Evolutionary conservation across 2,888 invertebrate genomes (phyloP).

Genomic region (Taenaris catops): DNA sequence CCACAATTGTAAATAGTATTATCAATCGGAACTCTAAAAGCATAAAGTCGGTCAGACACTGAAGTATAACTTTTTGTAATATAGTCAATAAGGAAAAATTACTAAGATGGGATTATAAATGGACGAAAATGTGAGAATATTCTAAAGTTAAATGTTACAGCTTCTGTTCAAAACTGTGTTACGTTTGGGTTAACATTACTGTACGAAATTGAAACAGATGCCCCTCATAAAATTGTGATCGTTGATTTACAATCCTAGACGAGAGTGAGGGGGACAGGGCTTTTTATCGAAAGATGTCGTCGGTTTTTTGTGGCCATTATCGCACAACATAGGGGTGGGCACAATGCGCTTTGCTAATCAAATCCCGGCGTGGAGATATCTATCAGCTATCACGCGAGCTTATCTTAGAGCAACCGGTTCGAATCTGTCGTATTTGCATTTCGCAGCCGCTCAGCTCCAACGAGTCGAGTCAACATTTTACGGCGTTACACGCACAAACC

Average conservation of each 20-base stretch:
- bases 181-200: slow-evolving; percentile 18
- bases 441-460: slow-evolving; percentile 35
- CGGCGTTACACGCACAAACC: too few relatives aligned
- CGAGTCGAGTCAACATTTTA: slow-evolving; percentile 26
- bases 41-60: too few relatives aligned
- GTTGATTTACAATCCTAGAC: slow-evolving; percentile 20
- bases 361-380: slow-evolving; percentile 23
- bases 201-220: slow-evolving; percentile 19
- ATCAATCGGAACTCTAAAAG: too few relatives aligned
- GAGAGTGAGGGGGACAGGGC: slow-evolving; percentile 11
- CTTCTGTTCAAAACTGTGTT: slow-evolving; percentile 5
- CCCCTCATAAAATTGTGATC: slow-evolving; percentile 21
- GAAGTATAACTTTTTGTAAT: too few relatives aligned
- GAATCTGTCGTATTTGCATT: slow-evolving; percentile 47
- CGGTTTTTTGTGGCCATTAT: slow-evolving; percentile 20
- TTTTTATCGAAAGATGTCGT: slow-evolving; percentile 20
- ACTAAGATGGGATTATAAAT: too few relatives aligned
- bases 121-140: too few relatives aligned
- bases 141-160: too few relatives aligned
- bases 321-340: slow-evolving; percentile 17
- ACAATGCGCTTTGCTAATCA: slow-evolving; percentile 21
- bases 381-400: slow-evolving; percentile 29
- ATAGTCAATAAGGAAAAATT: too few relatives aligned
- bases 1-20: too few relatives aligned
- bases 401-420: slow-evolving; percentile 45